These are phyloP conservation scores for Lamellibrachia luymesi DNA, from an alignment of 1,140 invertebrate species.

Conservation along the genomic window DNA sequence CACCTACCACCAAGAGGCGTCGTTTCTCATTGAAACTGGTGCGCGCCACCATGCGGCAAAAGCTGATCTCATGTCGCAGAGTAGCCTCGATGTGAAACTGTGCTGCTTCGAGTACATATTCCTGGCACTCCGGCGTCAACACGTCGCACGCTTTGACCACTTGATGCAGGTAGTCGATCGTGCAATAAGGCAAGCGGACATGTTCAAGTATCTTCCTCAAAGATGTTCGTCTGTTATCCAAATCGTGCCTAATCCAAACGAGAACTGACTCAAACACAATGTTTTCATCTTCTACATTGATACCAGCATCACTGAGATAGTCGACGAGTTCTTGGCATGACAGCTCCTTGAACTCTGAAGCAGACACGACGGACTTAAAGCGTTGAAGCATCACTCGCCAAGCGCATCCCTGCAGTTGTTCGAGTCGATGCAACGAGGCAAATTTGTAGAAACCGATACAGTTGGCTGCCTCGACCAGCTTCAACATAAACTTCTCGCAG, in stretches of 20 bases:
- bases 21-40: not conserved
- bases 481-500: not conserved
- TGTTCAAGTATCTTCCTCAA: not conserved
- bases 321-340: not conserved
- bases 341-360: not conserved
- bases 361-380: not conserved
- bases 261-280: not conserved
- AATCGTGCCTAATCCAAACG: constrained; percentile 4
- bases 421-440: too few relatives aligned
- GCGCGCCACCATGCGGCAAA: not conserved
- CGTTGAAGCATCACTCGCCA: not conserved
- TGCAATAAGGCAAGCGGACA: constrained; percentile 12
- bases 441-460: constrained; percentile 10
- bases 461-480: not conserved
- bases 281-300: not conserved
- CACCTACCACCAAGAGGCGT: not conserved
- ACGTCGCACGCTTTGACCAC: not conserved
- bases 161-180: not conserved
- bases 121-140: constrained; percentile 4
- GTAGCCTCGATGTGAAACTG: not conserved
- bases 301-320: not conserved
- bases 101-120: not conserved
- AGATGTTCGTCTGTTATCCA: not conserved
- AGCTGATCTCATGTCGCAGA: not conserved
- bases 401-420: not conserved